Conservation (phyloP, 2,113 vertebrate species). For the Hippocampus abdominalis region DNA sequence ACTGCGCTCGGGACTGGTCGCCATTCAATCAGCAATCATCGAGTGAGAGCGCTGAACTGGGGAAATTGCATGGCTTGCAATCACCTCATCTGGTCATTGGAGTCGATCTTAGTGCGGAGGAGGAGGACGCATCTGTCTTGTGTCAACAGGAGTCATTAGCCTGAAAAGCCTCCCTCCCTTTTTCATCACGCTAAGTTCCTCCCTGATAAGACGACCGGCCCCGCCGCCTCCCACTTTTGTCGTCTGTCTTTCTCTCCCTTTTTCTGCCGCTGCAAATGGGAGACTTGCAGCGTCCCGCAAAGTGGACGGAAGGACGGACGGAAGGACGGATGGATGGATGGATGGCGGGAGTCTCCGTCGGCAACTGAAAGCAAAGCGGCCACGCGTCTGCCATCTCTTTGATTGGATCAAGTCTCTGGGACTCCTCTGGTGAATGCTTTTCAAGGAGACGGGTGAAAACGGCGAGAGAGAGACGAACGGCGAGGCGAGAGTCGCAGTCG, state of each 20-base stretch:
- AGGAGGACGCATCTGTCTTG: not conserved
- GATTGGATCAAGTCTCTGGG: slow-evolving; percentile 4
- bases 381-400: not conserved
- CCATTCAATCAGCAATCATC: not conserved
- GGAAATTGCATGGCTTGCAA: not conserved
- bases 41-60: not conserved
- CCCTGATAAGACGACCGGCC: slow-evolving; percentile 35
- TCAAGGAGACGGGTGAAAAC: slow-evolving; percentile 31
- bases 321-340: slow-evolving; percentile 44
- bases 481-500: slow-evolving; percentile 2
- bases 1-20: not conserved
- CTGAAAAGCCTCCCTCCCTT: slow-evolving; percentile 42
- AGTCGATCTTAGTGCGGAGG: not conserved
- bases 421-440: not conserved
- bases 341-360: not conserved
- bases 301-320: slow-evolving; percentile 19
- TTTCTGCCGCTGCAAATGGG: slow-evolving; percentile 39
- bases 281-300: slow-evolving; percentile 62
- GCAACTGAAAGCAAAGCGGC: not conserved
- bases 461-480: slow-evolving; percentile 10
- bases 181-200: slow-evolving; percentile 64
- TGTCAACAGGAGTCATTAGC: slow-evolving; percentile 8
- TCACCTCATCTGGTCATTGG: not conserved
- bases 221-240: slow-evolving; percentile 47
- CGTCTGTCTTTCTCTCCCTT: slow-evolving; percentile 28